A percentile compares a stretch with the other conserved stretches of the same genome.
These are phyloP conservation scores for Thumatha senex DNA, from an alignment of 2,888 invertebrate species.

Conservation along the genomic window DNA sequence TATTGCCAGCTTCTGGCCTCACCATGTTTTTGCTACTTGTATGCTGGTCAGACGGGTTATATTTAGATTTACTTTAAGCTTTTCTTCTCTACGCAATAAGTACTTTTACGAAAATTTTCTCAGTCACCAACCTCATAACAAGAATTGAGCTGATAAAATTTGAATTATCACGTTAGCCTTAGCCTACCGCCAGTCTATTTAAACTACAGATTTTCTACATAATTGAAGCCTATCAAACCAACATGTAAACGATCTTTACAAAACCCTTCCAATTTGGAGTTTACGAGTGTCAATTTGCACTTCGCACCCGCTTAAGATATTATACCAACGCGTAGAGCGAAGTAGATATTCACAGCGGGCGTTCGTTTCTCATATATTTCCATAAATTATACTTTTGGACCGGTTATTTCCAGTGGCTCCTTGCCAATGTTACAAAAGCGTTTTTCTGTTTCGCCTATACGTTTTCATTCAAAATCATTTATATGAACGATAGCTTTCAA, in stretches of 20 bases:
- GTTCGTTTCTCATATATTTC: constrained; percentile 5
- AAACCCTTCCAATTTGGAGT: constrained; percentile 4
- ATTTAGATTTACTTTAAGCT: background rate
- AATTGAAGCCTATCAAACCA: background rate
- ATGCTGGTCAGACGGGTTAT: no score
- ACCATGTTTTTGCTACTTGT: no score
- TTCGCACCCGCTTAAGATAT: constrained; percentile 9
- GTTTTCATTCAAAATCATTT: no score
- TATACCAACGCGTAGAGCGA: constrained; percentile 1
- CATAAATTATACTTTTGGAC: constrained; percentile 12
- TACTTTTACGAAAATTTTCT: no score
- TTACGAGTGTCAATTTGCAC: constrained; percentile 5
- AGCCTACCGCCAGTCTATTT: background rate
- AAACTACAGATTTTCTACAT: background rate
- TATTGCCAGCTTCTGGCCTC: no score
- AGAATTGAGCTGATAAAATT: no score
- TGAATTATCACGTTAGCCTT: no score
- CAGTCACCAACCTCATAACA: no score
- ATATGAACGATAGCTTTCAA: no score
- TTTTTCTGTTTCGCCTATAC: constrained; percentile 1
- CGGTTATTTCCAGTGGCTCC: constrained; percentile 5
- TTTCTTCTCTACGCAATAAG: no score
- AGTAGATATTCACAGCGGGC: constrained; percentile 3
- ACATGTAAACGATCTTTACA: constrained; percentile 1
- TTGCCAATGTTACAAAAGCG: constrained; percentile 5